Percentiles rank a stretch among this genome's conserved stretches.
Evolutionary conservation across 2,113 vertebrate species (phyloP).

Genomic region (Xenus cinereus): DNA sequence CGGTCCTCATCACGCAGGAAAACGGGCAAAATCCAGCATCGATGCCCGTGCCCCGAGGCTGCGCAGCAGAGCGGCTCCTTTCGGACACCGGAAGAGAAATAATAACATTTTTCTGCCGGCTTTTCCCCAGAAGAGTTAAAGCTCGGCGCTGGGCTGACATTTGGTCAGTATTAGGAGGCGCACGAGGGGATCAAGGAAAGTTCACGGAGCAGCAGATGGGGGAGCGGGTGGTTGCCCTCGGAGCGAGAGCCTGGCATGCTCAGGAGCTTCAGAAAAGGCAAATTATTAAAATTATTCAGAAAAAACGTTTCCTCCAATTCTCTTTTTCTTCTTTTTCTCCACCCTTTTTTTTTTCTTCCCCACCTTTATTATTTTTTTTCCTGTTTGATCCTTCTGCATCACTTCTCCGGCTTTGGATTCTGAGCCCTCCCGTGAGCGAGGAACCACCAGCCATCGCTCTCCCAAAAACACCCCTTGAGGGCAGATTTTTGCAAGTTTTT

Average conservation of each 20-base stretch:
- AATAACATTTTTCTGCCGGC: fast-evolving
- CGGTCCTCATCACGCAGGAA: fast-evolving
- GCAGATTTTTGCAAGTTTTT: not conserved
- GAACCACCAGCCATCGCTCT: fast-evolving
- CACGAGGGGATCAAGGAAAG: not conserved
- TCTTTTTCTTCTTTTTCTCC: fast-evolving
- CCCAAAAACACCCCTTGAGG: too few relatives aligned
- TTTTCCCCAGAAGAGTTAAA: not conserved
- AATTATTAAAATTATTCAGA: not conserved
- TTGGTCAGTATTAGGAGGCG: not conserved
- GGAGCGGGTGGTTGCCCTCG: not conserved
- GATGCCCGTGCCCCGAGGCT: fast-evolving
- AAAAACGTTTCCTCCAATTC: fast-evolving
- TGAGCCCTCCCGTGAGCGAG: not conserved
- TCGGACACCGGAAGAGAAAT: not conserved
- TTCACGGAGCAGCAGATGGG: not conserved
- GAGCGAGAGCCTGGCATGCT: fast-evolving
- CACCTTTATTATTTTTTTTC: too few relatives aligned
- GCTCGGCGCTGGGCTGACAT: fast-evolving
- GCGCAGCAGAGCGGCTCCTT: fast-evolving
- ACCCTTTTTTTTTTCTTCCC: too few relatives aligned
- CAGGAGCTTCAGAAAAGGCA: too few relatives aligned
- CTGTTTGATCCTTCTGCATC: not conserved
- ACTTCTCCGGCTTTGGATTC: not conserved
- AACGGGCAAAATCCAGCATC: fast-evolving